Evolutionary conservation across 23 tunicate genomes (phyloP), one percentile per base, ranked within the genome.

Genomic region (Aplidium turbinatum): DNA sequence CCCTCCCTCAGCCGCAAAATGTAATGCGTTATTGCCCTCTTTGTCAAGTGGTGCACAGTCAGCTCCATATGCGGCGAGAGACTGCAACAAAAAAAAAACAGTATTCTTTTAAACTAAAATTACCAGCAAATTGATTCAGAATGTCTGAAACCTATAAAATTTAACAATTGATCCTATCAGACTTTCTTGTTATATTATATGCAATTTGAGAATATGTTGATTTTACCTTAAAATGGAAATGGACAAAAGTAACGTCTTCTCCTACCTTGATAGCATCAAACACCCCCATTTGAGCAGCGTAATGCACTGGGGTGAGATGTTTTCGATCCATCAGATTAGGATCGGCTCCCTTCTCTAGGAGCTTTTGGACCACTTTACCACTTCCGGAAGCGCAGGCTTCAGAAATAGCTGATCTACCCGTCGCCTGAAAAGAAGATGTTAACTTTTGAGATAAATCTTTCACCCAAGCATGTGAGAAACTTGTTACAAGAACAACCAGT

Each of bases 1-100:
- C 13, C 86, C 91, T 1, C 91, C 89, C 31, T 84, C 91, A 48
- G 91, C 97, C 32, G 97, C 86, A 63, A 50, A 72, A 58, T 91
- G 97, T 0, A 91, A 79, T 18, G 86, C 72, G 42, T 79, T 91
- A 57, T 79, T 74, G n/a, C 76, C 78, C 23, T 78, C 76, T 1
- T 50, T 52, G 57, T 91, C 97, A 20, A 26, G 58, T 1, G 21
- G 21, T n/a, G 46, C 40, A 33, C 68, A 35, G 60, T 91, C 85
- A 0, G 79, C 97, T 18, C 91, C 97, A 65, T 83, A 85, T 22
- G 97, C 87, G n/a, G 72, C 82, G 35, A 91, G 57, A 11, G 93
- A 65, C 97, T 91, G 72, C 13, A 68, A 54, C 4, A 69, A 11
- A 38, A 42, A 42, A 42, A n/a, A n/a, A n/a, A n/a, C n/a, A n/a